Conservation (phyloP, 2,888 invertebrate species). For the Hypomecis atomaria region DNA sequence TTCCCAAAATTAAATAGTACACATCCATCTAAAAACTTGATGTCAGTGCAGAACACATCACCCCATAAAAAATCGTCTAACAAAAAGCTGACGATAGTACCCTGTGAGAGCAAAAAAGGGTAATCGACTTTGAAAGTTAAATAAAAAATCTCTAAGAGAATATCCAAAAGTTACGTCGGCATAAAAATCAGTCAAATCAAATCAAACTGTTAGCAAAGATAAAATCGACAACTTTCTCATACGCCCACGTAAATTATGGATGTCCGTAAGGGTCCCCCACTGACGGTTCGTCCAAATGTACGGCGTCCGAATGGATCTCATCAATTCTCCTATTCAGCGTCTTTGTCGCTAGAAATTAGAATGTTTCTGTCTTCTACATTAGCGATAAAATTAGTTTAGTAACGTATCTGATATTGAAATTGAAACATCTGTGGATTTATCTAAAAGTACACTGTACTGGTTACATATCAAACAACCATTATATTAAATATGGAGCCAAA, state of each 20-base stretch:
- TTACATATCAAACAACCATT: no score
- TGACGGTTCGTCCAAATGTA: no score
- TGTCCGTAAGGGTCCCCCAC: background rate
- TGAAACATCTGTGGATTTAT: no score
- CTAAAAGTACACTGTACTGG: no score
- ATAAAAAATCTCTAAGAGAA: background rate
- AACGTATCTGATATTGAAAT: no score
- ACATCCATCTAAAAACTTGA: background rate
- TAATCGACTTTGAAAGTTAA: background rate
- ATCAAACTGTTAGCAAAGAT: background rate
- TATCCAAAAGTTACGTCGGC: background rate
- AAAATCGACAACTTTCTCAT: background rate
- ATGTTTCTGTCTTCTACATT: no score
- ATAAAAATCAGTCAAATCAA: background rate
- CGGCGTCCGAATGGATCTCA: no score
- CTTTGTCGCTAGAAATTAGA: no score
- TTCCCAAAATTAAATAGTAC: no score
- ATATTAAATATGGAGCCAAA: no score
- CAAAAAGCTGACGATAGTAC: background rate
- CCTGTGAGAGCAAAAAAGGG: background rate
- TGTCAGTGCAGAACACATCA: constrained; percentile 6
- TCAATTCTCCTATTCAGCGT: no score
- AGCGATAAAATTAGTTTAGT: no score
- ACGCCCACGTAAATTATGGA: constrained; percentile 2
- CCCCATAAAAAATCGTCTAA: background rate